A percentile compares a stretch with the other conserved stretches of the same genome.
These are phyloP conservation scores for Pangasius sanitwongsei DNA, from an alignment of 2,797 vertebrate genomes.

Conservation along the genomic window DNA sequence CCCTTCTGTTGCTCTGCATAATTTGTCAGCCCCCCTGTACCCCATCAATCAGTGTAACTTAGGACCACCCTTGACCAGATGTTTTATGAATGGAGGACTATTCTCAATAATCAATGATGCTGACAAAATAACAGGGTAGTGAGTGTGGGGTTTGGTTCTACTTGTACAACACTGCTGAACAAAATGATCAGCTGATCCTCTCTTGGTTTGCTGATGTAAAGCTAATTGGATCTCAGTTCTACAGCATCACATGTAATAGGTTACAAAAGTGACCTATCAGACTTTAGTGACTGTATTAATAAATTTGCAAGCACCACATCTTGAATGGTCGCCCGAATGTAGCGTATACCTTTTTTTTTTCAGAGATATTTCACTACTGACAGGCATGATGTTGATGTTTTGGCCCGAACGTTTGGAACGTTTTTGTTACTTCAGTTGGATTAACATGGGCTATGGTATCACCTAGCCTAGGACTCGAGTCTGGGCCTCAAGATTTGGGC, in stretches of 20 bases:
- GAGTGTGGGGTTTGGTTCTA: background rate
- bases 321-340: too few relatives aligned
- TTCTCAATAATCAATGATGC: background rate
- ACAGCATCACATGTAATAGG: background rate
- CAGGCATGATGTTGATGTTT: background rate
- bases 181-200: background rate
- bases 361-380: background rate
- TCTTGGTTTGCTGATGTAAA: background rate
- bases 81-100: background rate
- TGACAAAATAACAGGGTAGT: background rate
- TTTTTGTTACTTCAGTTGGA: background rate
- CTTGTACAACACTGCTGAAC: background rate
- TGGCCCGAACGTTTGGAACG: background rate
- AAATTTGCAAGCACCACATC: background rate
- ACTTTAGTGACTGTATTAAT: background rate
- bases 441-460: background rate
- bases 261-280: background rate
- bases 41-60: background rate
- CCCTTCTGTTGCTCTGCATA: background rate
- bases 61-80: slow-evolving; percentile 8
- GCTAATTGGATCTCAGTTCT: background rate
- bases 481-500: background rate
- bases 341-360: background rate
- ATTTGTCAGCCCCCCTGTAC: background rate
- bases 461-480: background rate